Percentiles rank a stretch among this genome's conserved stretches.
Evolutionary conservation across 2,113 vertebrate species (phyloP).

Genomic region (human): GRCh38 chrX:145769501-145770000

Average conservation of each 20-base stretch:
- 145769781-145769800: not conserved
- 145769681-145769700: not conserved
- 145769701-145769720: not conserved
- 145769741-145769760: constrained; percentile 14
- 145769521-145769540: not conserved
- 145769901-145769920: not conserved
- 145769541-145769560: not conserved
- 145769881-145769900: not conserved
- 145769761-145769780: constrained; percentile 33
- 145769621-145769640: not conserved
- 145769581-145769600: not conserved
- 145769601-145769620: not conserved
- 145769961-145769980: not conserved
- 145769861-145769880: constrained; percentile 15
- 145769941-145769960: not conserved
- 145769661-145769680: not conserved
- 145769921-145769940: constrained; percentile 49
- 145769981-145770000: not conserved
- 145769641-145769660: not conserved
- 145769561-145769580: not conserved
- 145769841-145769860: no score
- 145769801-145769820: no score
- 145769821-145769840: no score
- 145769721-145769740: not conserved
- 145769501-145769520: not conserved